A percentile compares a stretch with the other conserved stretches of the same genome.
Conservation (phyloP, 30 jellyfish, hydroid and myxozoan genomes). For the Mastigias papua region DNA sequence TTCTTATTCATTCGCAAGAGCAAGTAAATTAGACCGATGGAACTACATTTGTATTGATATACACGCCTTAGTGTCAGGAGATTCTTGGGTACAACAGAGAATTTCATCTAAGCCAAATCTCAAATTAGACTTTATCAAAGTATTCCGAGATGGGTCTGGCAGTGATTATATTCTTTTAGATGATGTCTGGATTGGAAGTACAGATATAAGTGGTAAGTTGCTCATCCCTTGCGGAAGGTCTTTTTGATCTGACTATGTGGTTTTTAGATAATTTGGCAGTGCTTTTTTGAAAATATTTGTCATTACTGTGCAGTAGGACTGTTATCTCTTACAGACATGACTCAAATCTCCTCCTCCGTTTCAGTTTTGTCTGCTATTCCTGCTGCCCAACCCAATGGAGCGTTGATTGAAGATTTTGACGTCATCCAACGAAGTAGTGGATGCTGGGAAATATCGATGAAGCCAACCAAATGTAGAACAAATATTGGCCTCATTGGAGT, state of each 20-base stretch:
- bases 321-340: too few relatives aligned
- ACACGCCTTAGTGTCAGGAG: slow-evolving; percentile 7
- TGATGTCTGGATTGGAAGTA: slow-evolving; percentile 78
- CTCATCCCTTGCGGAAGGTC: neutral
- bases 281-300: neutral
- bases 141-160: slow-evolving; percentile 36
- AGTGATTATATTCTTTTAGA: slow-evolving; percentile 46
- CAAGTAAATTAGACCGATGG: slow-evolving; percentile 37
- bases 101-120: slow-evolving; percentile 9
- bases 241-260: neutral
- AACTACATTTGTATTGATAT: slow-evolving; percentile 68
- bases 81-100: slow-evolving; percentile 30
- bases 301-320: too few relatives aligned
- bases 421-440: slow-evolving; percentile 47
- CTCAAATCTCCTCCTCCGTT: too few relatives aligned
- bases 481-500: slow-evolving; percentile 41
- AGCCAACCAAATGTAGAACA: slow-evolving; percentile 50
- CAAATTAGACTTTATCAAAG: slow-evolving; percentile 3
- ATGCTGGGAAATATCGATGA: slow-evolving; percentile 55
- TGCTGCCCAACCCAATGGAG: slow-evolving; percentile 74
- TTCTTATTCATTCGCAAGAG: slow-evolving; percentile 28
- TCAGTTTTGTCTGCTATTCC: too few relatives aligned
- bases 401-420: slow-evolving; percentile 38
- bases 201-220: slow-evolving; percentile 52
- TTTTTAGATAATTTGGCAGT: neutral